Evolutionary conservation across 2,888 invertebrate species (phyloP), one percentile per base, ranked within the genome.

Genomic region (Acleris emargana): DNA sequence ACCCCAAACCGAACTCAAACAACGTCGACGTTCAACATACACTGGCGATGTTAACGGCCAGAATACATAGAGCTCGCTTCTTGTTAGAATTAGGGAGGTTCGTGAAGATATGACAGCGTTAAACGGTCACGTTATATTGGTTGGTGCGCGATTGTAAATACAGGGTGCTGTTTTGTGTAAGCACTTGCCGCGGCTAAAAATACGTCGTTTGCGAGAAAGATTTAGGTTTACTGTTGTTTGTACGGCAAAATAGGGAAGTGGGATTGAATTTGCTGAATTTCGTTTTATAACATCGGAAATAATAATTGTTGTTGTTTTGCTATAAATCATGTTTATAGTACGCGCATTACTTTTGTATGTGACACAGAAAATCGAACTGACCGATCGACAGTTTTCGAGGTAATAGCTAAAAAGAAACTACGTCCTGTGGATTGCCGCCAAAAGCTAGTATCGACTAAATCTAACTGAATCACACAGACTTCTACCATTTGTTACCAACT

Each of bases 121-220:
- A 38, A 54, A 17, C 17, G 49, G 25, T 43, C 55, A 25, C 16
- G 17, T 55, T 55, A 62, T 28, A 38, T 1, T 62, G 62, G 62
- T 54, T 49, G 17, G 43, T 45, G n/a, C 17, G n/a, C 38, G 58
- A 32, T 58, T 22, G 47, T 47, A 53, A 49, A 54, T 62, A 54
- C 38, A 47, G 25, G 57, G 45, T 54, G 49, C 49, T 53, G 49
- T 54, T 49, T 53, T 49, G 49, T 32, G 61, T 47, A 20, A 61
- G 57, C 57, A 57, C 57, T 57, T 43, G 57, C 25, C n/a, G 57
- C 45, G 45, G 57, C 43, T 25, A 45, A 57, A 57, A 57, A 45
- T 25, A 57, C 9, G 57, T 11, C 20, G 45, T 45, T 45, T 45
- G 54, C 20, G 38, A 42, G 20, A 53, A 32, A 61, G 60, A 61